phyloP scores from a whole-genome alignment of 2,797 vertebrate genomes.

The Strix occidentalis region DNA sequence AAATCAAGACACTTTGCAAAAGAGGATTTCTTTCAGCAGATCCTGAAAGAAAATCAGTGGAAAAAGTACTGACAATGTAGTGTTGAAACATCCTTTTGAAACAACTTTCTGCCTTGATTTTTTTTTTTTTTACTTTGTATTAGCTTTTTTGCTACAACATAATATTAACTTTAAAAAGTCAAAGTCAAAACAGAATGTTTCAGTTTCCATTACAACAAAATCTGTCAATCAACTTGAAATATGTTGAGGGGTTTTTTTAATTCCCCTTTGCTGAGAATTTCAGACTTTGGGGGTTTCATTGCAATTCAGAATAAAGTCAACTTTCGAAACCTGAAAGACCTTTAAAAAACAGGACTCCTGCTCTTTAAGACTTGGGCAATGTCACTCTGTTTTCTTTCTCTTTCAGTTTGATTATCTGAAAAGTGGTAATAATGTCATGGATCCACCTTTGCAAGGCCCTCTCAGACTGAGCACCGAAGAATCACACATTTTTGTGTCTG shows the following conservation, averaged over 20 bases:
- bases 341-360: not conserved
- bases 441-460: not conserved
- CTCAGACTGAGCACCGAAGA: not conserved
- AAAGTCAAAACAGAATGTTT: slow-evolving; percentile 23
- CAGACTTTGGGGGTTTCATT: not conserved
- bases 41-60: not conserved
- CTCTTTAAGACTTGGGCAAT: not conserved
- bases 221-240: slow-evolving; percentile 15
- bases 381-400: not conserved
- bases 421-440: not conserved
- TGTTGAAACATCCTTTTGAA: not conserved
- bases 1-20: not conserved
- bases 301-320: not conserved
- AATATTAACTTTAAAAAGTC: not conserved
- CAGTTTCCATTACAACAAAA: not conserved
- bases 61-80: not conserved
- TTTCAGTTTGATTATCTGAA: not conserved
- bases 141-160: not conserved
- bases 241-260: fast-evolving
- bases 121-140: not conserved
- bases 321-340: not conserved
- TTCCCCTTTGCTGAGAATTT: not conserved
- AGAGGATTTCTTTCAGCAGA: not conserved
- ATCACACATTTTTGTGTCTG: not conserved
- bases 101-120: not conserved